Evolutionary conservation across 2,797 vertebrate genomes (phyloP), one percentile per base, ranked within the genome.

Genomic region (Centroberyx gerrardi): DNA sequence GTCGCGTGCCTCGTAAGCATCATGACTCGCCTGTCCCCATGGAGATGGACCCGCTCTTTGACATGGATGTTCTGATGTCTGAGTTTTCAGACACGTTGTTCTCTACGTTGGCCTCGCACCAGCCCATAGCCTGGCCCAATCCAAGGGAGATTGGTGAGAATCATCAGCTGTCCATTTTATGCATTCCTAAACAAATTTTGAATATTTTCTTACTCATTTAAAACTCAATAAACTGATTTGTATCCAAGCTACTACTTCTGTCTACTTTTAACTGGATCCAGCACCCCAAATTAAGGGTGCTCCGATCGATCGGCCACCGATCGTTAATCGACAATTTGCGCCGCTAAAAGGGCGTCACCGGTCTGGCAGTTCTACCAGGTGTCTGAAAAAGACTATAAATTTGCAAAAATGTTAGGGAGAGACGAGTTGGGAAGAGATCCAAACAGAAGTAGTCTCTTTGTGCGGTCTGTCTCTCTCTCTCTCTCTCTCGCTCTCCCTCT

Each of bases 61-160:
- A 98, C 92, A 98, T 98, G 80, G 98, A 99, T 36, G 96, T 99
- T 91, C 95, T 99, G 83, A 98, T 99, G 97, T 98, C 97, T 0
- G 98, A 99, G 91, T 96, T 99, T 91, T 96, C 97, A 0, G 98
- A 99, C 93, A 99, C 98, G 0, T 95, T 99, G 58, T 99, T 99
- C 87, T 99, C 98, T 72, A 99, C 98, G 0, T 93, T 99, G 46
- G 95, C 97, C 2, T 98, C 97, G 0, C 98, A 99, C 90, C 98
- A 98, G 81, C 93, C 95, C 0, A 88, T 97, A 17, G 91, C 96
- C 74, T 98, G 97, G 96, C 97, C 97, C 28, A 98, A 97, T 87
- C 97, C 97, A 27, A 94, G 97, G 63, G 98, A 99, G 83, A 98
- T 97, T 78, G 97, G 98, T 99, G 94, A 94, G 33, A 72, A 66